Evolutionary conservation across 1,140 invertebrate species (phyloP).

Genomic region (Plutomurus gul): DNA sequence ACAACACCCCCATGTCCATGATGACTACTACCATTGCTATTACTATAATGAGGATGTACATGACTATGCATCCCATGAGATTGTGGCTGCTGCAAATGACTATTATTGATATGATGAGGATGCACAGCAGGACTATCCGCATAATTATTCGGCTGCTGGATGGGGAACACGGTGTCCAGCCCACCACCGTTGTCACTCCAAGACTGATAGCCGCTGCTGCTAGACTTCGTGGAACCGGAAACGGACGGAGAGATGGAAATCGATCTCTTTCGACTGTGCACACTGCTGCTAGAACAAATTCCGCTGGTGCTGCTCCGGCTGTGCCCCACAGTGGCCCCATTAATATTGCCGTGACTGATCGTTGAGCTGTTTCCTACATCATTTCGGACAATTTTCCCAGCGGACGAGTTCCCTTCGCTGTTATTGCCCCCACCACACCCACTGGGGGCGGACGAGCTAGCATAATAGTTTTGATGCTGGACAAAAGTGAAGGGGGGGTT

Average conservation of each 20-base stretch:
- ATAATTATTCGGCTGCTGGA: not conserved
- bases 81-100: too few relatives aligned
- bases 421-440: not conserved
- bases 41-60: not conserved
- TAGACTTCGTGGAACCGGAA: not conserved
- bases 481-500: not conserved
- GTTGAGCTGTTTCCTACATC: not conserved
- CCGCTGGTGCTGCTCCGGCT: not conserved
- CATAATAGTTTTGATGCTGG: not conserved
- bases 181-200: conserved; percentile 44
- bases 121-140: not conserved
- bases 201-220: conserved; percentile 41
- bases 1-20: not conserved
- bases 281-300: not conserved
- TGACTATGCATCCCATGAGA: conserved; percentile 8
- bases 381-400: not conserved
- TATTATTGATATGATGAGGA: too few relatives aligned
- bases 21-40: not conserved
- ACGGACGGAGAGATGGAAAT: conserved; percentile 33
- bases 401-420: not conserved
- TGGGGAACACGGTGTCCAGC: not conserved
- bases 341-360: not conserved
- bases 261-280: conserved; percentile 32
- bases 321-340: not conserved
- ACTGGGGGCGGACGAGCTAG: not conserved